Evolutionary conservation across 2,888 invertebrate species (phyloP), one percentile per base, ranked within the genome.

Genomic region (Cenopis cana): DNA sequence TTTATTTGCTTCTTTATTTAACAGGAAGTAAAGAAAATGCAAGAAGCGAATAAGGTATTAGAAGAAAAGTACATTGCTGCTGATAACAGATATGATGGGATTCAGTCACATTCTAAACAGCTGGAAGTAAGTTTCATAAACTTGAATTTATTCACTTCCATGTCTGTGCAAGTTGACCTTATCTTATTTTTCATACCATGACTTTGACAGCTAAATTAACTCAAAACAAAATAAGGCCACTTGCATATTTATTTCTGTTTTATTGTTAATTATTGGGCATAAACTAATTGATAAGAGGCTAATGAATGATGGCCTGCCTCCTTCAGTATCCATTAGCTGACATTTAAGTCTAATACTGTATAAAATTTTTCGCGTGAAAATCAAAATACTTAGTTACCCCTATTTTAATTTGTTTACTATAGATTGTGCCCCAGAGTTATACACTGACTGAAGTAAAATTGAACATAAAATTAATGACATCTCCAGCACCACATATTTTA

Each of bases 81-180:
- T 46, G 76, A 82, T 72, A 85, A 77, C 66, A 75, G 78, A 59
- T 70, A 68, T 70, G 77, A 68, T 50, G 89, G 83, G 50, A 77
- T 84, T n/a, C 79, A 86, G 70, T 85, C 84, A 38, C 84, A 89
- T 79, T 76, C 79, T 9, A 82, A 85, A 74, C 90, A 91, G 74
- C 75, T 90, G 66, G 84, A 90, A 85, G 90, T 87, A 82, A 72
- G 64, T 72, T 24, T 24, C 24, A 4, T 33, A 33, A 33, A 33
- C 6, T 54, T 20, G 2, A 50, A 18, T 18, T 4, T 20, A 52
- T n/a, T 17, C 18, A 12, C 38, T 41, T 14, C 12, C 20, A 20
- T 18, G 1, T 17, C 17, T 17, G 29, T 17, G n/a, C 2, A 46
- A n/a, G n/a, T 46, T 1, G 6, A 46, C n/a, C 46, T 46, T n/a